Evolutionary conservation across 2,113 vertebrate species (phyloP).

Genomic region (Pseudopodoces humilis): DNA sequence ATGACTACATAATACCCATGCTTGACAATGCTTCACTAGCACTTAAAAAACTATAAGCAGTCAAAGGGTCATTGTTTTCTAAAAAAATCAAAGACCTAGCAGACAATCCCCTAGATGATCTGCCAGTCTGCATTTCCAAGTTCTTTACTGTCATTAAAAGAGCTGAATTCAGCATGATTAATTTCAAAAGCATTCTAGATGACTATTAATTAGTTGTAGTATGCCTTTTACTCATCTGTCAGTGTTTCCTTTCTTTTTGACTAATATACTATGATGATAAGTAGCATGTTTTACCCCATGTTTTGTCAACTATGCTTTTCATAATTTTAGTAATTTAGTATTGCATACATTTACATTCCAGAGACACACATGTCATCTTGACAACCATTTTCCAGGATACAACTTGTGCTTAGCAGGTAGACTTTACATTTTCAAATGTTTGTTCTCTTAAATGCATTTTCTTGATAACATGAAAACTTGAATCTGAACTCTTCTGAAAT

Average conservation of each 20-base stretch:
- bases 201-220: neutral
- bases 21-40: neutral
- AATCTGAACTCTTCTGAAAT: neutral
- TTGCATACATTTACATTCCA: neutral
- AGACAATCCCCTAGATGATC: neutral
- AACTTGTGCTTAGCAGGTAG: neutral
- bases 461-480: neutral
- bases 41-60: neutral
- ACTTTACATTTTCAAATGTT: neutral
- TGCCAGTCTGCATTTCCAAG: neutral
- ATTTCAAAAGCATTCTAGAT: neutral
- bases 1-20: neutral
- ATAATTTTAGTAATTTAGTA: neutral
- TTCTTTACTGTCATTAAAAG: neutral
- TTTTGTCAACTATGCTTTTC: neutral
- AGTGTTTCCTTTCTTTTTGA: neutral
- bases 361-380: neutral
- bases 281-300: neutral
- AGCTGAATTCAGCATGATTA: neutral
- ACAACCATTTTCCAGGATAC: neutral
- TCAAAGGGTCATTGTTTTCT: neutral
- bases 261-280: neutral
- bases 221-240: neutral
- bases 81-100: neutral
- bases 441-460: neutral